Base-by-base conservation (phyloP, 2,113 vertebrate genomes). In the Platysteira castanea region DNA sequence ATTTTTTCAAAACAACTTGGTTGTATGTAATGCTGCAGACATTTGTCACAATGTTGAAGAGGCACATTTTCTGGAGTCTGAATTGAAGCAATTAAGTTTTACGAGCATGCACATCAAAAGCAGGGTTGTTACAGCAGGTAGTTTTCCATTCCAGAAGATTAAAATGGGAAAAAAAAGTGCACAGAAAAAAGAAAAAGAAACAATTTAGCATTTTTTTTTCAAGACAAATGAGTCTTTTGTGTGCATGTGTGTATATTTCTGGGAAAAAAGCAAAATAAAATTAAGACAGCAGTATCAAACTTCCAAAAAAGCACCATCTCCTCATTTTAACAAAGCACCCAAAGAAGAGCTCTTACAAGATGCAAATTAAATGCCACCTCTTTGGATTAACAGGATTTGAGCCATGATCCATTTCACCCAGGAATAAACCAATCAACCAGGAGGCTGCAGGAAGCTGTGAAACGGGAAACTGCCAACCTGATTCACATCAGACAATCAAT, bases 31-130 rank as follows among this genome's bases (percentile, higher is more conserved):
- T 27, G 35, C n/a, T 54, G 14, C 47, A 92, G 47, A 81, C 53
- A 42, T 56, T 71, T 68, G 33, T 54, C 88, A 81, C 63, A 41
- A 23, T 18, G 42, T 60, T 74, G 86, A 74, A 71, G 10, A 20
- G 3, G 20, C 31, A 60, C 30, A 64, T 59, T 67, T 91, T 93
- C 44, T 54, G 22, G 28, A 59, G 24, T 35, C 35, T 86, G 47
- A 93, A 91, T 63, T 70, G 35, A 4, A 80, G 74, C 84, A 93
- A 91, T 90, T 90, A 86, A 37, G 42, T 91, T 91, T 90, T 90
- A 93, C 33, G 86, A 85, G 52, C 47, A n/a, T 8, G 18, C 37
- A 86, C 20, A 84, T 52, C 50, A 92, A 63, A 86, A 78, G 18
- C 27, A 65, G 23, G 15, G 16, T 17, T 50, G 46, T 30, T 84